A percentile compares a stretch with the other conserved stretches of the same genome.
phyloP scores from a whole-genome alignment of 2,888 invertebrate species.

The Enchytraeus crypticus region DNA sequence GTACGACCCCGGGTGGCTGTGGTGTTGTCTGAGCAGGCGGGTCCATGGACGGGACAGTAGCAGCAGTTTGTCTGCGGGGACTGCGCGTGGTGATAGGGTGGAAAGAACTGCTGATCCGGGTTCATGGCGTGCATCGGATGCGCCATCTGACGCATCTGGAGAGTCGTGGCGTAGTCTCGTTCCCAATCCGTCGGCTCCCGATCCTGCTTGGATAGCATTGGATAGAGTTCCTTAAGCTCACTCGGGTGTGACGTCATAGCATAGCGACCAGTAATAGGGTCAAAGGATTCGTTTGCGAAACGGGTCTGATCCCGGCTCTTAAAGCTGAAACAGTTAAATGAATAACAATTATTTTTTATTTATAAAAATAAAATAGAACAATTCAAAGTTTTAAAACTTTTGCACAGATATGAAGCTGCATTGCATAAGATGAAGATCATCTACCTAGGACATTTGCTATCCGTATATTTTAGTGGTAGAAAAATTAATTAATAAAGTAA shows the following conservation, averaged over 20 bases:
- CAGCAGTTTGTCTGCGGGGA: background rate
- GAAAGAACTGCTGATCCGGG: conserved; percentile 1
- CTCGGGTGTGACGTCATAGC: background rate
- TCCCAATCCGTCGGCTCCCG: background rate
- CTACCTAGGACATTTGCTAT: no score
- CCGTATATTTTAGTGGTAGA: no score
- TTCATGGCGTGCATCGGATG: background rate
- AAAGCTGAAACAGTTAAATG: background rate
- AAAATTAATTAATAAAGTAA: no score
- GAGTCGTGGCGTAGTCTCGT: conserved; percentile 13
- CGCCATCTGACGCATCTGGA: conserved; percentile 17
- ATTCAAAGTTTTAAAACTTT: no score
- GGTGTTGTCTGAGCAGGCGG: background rate
- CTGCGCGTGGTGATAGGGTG: conserved; percentile 5
- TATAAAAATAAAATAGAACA: no score
- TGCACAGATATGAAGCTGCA: no score
- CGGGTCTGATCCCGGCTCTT: background rate
- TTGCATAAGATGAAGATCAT: no score
- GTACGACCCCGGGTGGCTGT: background rate
- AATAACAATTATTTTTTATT: no score
- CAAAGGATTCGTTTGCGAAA: background rate
- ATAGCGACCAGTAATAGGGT: background rate
- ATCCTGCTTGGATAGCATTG: background rate
- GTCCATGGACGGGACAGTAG: background rate
- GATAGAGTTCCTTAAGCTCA: background rate